Base-by-base conservation (phyloP, 2,888 invertebrate species). In the Hyles lineata region DNA sequence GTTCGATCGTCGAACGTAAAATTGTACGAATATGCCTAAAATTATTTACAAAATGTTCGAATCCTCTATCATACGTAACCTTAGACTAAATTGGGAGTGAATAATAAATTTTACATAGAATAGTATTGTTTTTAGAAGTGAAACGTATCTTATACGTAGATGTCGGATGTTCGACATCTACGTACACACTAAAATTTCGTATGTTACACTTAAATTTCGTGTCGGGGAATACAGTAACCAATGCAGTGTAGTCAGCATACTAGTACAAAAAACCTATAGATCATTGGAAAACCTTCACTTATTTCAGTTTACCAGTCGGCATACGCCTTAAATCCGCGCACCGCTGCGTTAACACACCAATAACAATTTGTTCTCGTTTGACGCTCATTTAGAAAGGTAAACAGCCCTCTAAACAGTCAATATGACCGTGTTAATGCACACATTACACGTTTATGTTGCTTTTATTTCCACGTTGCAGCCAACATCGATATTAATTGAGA, bases 351-450 rank as follows among this genome's bases (percentile, higher is more conserved):
- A 88, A 88, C 82, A 83, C 85, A 80, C 84, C 80, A 85, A 90
- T 91, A 91, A 90, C 90, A 89, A 85, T 91, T 87, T 87, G 85
- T 89, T 91, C 89, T 90, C 87, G 84, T 92, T 91, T 89, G 89
- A 87, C 77, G 86, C 86, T 90, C 90, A 89, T 91, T 91, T 90
- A 83, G 87, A 86, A 87, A 89, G 87, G 90, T 88, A 90, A 91
- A 89, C 85, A 89, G 78, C 82, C 84, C 76, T 79, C 85, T 87
- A 85, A 88, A 90, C 85, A 85, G 86, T 86, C 87, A 87, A 89
- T 88, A 90, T 85, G 86, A 82, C 79, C 82, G 80, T 83, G 83
- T 86, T 83, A 88, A 87, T 85, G 87, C 83, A 82, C 78, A 81
- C 85, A 83, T 88, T 89, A 89, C 79, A 85, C 80, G 84, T 88